Evolutionary conservation across 2,888 invertebrate genomes (phyloP).

Genomic region (Drosophila ezoana): DNA sequence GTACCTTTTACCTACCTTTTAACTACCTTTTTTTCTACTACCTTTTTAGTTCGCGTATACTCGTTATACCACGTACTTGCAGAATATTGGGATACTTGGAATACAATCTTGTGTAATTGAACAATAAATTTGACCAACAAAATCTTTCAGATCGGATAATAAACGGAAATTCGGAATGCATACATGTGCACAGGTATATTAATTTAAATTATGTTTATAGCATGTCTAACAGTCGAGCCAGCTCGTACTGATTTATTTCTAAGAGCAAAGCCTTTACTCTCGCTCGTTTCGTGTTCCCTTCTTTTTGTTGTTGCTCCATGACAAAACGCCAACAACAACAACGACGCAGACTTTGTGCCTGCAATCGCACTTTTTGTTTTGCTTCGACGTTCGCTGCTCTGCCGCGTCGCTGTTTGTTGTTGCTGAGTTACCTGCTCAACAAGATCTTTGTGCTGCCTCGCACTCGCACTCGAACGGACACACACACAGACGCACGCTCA

Average conservation of each 20-base stretch:
- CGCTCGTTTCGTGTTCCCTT: slow-evolving; percentile 40
- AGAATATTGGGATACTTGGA: background rate
- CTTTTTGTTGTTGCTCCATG: slow-evolving; percentile 17
- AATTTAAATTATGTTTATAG: background rate
- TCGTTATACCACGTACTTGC: background rate
- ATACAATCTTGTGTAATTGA: background rate
- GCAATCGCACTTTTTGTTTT: slow-evolving; percentile 82
- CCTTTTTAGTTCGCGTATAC: slow-evolving; percentile 16
- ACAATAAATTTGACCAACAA: no score
- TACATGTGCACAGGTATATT: background rate
- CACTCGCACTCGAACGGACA: slow-evolving; percentile 28
- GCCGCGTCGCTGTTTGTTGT: slow-evolving; percentile 31
- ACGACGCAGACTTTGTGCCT: slow-evolving; percentile 35
- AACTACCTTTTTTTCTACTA: slow-evolving; percentile 44
- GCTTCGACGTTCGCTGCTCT: slow-evolving; percentile 78
- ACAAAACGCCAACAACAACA: slow-evolving; percentile 31
- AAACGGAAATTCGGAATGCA: no score
- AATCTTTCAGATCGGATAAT: background rate
- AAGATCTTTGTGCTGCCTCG: slow-evolving; percentile 72
- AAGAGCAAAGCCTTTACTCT: slow-evolving; percentile 34
- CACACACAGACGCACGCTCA: slow-evolving; percentile 12
- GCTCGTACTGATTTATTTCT: slow-evolving; percentile 3
- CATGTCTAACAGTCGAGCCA: slow-evolving; percentile 16
- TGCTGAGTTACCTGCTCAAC: slow-evolving; percentile 70
- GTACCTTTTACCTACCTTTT: background rate